Conservation (phyloP, 2,888 invertebrate species). For the Calliphora vomitoria region DNA sequence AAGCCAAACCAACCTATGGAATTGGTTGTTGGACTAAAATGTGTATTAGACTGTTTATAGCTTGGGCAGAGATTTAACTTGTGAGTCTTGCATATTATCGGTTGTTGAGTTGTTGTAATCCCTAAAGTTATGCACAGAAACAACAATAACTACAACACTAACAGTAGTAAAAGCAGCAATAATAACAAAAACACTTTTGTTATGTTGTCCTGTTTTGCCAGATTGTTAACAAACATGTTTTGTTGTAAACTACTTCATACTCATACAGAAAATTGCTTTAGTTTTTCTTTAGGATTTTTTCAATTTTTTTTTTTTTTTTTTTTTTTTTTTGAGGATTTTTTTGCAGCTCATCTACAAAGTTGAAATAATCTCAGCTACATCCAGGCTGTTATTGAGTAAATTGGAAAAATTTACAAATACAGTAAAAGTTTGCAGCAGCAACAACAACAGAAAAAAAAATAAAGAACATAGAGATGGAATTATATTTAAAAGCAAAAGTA, state of each 20-base stretch:
- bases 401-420: constrained; percentile 60
- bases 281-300: constrained; percentile 32
- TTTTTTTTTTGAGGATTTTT: too few relatives aligned
- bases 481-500: constrained; percentile 33
- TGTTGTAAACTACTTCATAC: constrained; percentile 52
- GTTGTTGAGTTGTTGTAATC: constrained; percentile 75
- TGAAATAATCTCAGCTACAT: constrained; percentile 42
- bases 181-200: constrained; percentile 57
- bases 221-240: constrained; percentile 69
- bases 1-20: not conserved
- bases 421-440: not conserved
- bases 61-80: constrained; percentile 63
- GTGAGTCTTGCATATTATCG: constrained; percentile 72
- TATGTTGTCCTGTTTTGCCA: constrained; percentile 66
- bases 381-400: constrained; percentile 63
- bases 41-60: constrained; percentile 52
- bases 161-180: constrained; percentile 16
- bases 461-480: not conserved
- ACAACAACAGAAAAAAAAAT: not conserved
- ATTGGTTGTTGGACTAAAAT: not conserved
- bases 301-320: not conserved
- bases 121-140: constrained; percentile 73
- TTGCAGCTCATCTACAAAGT: constrained; percentile 27
- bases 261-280: constrained; percentile 59
- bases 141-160: constrained; percentile 29